A percentile compares a stretch with the other conserved stretches of the same genome.
Conservation (phyloP, 1,140 invertebrate species). For the Lysiphlebus fabarum region DNA sequence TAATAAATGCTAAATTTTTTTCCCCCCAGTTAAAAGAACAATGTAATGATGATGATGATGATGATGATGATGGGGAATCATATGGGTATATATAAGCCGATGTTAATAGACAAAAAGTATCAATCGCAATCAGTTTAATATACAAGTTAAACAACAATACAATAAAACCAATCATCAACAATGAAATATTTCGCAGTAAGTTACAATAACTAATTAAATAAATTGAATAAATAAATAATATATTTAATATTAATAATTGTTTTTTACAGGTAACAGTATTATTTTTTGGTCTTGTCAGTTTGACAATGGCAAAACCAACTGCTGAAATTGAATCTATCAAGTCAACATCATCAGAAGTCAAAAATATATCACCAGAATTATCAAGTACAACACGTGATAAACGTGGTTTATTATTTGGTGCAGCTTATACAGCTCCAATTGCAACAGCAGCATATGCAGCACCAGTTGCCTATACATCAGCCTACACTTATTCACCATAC, state of each 20-base stretch:
- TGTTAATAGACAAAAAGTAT: constrained; percentile 30
- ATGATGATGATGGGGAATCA: background rate
- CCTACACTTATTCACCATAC: constrained; percentile 31
- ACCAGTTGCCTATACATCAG: constrained; percentile 27
- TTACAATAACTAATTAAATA: constrained; percentile 24
- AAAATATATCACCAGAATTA: constrained; percentile 7
- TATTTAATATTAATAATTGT: background rate
- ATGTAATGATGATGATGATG: too few species aligned
- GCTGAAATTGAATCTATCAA: constrained; percentile 38
- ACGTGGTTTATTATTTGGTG: constrained; percentile 35
- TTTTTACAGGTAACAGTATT: constrained; percentile 28
- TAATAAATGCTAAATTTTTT: too few species aligned
- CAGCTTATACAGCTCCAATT: constrained; percentile 42
- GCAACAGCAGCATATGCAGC: constrained; percentile 34
- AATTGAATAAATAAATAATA: background rate
- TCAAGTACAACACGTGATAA: constrained; percentile 31
- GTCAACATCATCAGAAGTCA: constrained; percentile 29
- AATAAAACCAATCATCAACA: constrained; percentile 28
- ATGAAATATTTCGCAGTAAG: constrained; percentile 46
- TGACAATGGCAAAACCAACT: constrained; percentile 37
- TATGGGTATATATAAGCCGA: constrained; percentile 38
- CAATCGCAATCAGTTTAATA: constrained; percentile 32
- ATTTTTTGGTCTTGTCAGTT: constrained; percentile 33
- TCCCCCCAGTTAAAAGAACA: too few species aligned
- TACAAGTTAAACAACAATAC: constrained; percentile 24